These are phyloP conservation scores for Trissoscelio sp. DNA, from an alignment of 2,888 invertebrate species.

Conservation along the genomic window DNA sequence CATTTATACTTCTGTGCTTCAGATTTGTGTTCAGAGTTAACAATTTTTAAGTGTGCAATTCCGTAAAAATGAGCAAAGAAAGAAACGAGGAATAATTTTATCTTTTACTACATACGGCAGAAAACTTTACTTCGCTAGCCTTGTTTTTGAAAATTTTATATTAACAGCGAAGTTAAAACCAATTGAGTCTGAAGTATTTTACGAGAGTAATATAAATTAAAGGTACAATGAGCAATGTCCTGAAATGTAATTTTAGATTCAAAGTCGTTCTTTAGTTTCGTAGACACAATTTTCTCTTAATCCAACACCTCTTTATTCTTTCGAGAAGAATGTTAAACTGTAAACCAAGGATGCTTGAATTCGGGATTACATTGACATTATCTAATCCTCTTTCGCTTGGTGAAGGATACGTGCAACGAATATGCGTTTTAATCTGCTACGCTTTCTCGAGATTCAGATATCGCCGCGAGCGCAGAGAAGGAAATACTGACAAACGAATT, in stretches of 20 bases:
- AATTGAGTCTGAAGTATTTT: too few species aligned
- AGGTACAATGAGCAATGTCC: neutral
- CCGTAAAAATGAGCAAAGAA: too few species aligned
- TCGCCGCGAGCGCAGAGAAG: conserved; percentile 37
- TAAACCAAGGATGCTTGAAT: conserved; percentile 42
- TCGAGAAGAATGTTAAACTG: conserved; percentile 34
- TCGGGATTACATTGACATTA: conserved; percentile 53
- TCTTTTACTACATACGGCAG: too few species aligned
- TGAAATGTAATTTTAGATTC: conserved; percentile 22
- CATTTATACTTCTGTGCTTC: too few species aligned
- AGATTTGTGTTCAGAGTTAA: too few species aligned
- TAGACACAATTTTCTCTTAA: conserved; percentile 32
- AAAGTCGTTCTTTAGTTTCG: conserved; percentile 3
- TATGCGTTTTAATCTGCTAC: conserved; percentile 51
- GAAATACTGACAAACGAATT: conserved; percentile 68
- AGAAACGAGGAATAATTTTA: too few species aligned
- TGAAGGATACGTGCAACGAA: conserved; percentile 54
- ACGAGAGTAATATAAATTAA: conserved; percentile 17
- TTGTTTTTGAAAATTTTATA: too few species aligned
- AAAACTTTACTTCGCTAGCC: too few species aligned
- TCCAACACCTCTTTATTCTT: conserved; percentile 26
- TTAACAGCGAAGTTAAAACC: too few species aligned
- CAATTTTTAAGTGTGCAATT: too few species aligned
- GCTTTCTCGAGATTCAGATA: conserved; percentile 43
- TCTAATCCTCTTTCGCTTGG: conserved; percentile 48